phyloP scores from a whole-genome alignment of 2,113 vertebrate genomes.

The Heliornis fulica region DNA sequence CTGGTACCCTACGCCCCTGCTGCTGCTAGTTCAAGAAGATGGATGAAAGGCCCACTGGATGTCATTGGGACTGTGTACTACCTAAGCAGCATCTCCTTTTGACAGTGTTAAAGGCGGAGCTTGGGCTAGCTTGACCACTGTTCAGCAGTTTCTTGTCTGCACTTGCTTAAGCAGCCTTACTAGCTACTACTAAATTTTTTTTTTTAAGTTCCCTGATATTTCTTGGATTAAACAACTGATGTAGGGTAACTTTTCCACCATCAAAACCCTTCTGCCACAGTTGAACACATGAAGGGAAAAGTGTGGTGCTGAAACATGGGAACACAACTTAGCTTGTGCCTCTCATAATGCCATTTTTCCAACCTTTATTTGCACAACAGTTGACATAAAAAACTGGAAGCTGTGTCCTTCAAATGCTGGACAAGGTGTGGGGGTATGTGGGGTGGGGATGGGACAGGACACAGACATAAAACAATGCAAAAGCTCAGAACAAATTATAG shows the following conservation, averaged over 20 bases:
- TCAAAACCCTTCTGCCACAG: not conserved
- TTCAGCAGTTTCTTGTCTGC: not conserved
- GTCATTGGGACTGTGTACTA: not conserved
- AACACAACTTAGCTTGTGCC: not conserved
- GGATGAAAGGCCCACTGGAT: not conserved
- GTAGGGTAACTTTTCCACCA: not conserved
- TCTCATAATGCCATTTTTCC: not conserved
- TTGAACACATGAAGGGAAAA: not conserved
- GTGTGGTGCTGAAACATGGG: not conserved
- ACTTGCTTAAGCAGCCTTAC: not conserved
- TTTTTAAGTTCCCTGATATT: not conserved
- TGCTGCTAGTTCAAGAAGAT: not conserved
- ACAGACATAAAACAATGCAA: not conserved
- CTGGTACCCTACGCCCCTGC: accelerated
- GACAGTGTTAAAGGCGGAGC: not conserved
- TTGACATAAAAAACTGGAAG: not conserved
- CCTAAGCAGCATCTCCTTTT: not conserved
- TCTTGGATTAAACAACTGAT: not conserved
- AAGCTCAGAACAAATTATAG: not conserved
- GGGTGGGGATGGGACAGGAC: too few species aligned
- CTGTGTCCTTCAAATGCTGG: not conserved
- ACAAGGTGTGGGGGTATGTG: too few species aligned
- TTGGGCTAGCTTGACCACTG: not conserved
- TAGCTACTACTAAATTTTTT: not conserved
- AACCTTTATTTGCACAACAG: not conserved